These are phyloP conservation scores for Campaea margaritaria DNA, from an alignment of 2,888 invertebrate genomes.

Conservation along the genomic window DNA sequence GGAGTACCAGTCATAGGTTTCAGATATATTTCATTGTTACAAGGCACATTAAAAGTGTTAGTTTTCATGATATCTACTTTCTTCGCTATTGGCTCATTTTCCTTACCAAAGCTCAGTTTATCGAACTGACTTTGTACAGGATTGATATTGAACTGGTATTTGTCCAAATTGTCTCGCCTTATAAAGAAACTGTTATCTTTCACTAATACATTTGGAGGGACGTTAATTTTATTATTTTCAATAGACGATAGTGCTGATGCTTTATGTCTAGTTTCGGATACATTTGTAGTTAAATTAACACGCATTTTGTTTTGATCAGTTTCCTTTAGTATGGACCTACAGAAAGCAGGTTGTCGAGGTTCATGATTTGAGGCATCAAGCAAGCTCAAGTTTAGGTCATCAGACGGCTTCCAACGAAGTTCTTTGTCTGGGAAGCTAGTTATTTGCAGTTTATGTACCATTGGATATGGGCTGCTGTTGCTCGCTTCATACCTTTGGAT, in stretches of 20 bases:
- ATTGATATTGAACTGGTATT: conserved; percentile 46
- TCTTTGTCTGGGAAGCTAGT: conserved; percentile 39
- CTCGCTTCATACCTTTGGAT: conserved; percentile 68
- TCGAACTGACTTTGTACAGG: conserved; percentile 56
- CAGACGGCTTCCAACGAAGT: conserved; percentile 61
- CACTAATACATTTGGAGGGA: conserved; percentile 54
- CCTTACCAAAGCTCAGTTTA: conserved; percentile 60
- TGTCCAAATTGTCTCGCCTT: conserved; percentile 61
- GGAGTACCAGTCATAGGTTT: conserved; percentile 13
- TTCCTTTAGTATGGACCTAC: conserved; percentile 43
- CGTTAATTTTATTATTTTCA: conserved; percentile 46
- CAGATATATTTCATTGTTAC: conserved; percentile 12
- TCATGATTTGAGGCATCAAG: conserved; percentile 62
- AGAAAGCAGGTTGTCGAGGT: conserved; percentile 46
- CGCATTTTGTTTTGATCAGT: conserved; percentile 27
- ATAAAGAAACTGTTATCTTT: conserved; percentile 72
- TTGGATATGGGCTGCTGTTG: conserved; percentile 70
- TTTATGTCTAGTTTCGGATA: conserved; percentile 16
- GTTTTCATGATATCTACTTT: conserved; percentile 59
- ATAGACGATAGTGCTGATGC: conserved; percentile 48
- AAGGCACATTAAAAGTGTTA: conserved; percentile 21
- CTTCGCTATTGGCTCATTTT: conserved; percentile 59
- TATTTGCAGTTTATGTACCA: conserved; percentile 60
- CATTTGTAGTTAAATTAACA: not conserved
- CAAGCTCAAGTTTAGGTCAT: conserved; percentile 74